Conservation (phyloP, 1,140 invertebrate species). For the Drosophila navojoa region DNA sequence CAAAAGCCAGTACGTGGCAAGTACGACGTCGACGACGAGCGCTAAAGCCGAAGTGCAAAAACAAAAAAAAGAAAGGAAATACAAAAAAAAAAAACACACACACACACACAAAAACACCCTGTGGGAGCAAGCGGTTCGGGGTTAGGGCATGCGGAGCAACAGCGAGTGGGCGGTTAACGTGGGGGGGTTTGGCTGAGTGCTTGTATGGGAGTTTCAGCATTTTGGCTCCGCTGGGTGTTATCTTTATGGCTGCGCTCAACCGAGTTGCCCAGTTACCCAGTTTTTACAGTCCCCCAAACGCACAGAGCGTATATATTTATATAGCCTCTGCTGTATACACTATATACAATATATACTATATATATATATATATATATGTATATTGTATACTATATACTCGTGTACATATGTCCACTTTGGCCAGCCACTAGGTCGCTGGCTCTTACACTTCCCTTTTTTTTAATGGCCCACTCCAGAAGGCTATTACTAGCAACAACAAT, state of each 20-base stretch:
- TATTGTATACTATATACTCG: background rate
- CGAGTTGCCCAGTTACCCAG: constrained; percentile 39
- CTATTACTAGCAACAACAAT: constrained; percentile 1
- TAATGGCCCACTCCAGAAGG: background rate
- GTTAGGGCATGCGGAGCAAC: constrained; percentile 2
- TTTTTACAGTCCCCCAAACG: constrained; percentile 24
- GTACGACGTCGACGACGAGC: constrained; percentile 21
- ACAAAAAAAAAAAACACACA: constrained; percentile 32
- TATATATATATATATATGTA: background rate
- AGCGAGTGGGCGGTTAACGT: background rate
- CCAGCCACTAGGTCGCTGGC: background rate
- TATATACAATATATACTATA: background rate
- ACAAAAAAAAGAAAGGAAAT: constrained; percentile 34
- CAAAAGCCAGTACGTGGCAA: constrained; percentile 20
- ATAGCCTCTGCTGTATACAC: constrained; percentile 2
- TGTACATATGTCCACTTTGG: constrained; percentile 21
- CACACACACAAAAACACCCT: constrained; percentile 27
- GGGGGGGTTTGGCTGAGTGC: background rate
- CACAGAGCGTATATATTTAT: constrained; percentile 27
- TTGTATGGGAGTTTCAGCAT: constrained; percentile 23
- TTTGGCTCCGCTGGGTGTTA: constrained; percentile 65
- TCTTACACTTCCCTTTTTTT: background rate
- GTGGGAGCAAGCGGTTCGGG: constrained; percentile 30
- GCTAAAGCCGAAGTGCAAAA: constrained; percentile 63
- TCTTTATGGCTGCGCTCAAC: constrained; percentile 66